Evolutionary conservation across 2,113 vertebrate genomes (phyloP).

Genomic region (Ellobius talpinus): DNA sequence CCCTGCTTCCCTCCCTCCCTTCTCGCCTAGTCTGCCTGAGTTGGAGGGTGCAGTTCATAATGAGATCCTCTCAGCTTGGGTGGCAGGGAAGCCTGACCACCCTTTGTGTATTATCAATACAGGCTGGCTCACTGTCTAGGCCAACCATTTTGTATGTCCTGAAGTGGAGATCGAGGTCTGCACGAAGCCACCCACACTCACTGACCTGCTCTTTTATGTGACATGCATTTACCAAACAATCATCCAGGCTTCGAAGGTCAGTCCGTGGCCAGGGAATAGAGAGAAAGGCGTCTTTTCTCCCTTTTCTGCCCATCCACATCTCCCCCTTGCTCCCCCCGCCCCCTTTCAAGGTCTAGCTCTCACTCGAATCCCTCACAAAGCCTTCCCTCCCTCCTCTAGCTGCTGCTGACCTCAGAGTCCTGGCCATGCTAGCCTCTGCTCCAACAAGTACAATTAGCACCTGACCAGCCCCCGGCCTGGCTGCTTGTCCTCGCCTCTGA

Average conservation of each 20-base stretch:
- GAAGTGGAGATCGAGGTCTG: background rate
- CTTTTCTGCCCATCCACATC: constrained; percentile 49
- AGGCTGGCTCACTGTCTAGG: background rate
- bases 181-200: constrained; percentile 37
- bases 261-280: constrained; percentile 56
- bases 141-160: constrained; percentile 42
- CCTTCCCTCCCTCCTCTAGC: constrained; percentile 57
- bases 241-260: constrained; percentile 68
- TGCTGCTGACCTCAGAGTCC: constrained; percentile 66
- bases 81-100: constrained; percentile 47
- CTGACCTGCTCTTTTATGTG: constrained; percentile 74
- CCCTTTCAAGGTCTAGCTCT: constrained; percentile 65
- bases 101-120: constrained; percentile 67
- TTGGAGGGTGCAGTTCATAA: background rate
- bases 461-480: constrained; percentile 63
- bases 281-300: constrained; percentile 65
- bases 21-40: background rate
- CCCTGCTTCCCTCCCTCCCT: background rate
- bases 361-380: constrained; percentile 59
- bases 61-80: constrained; percentile 70
- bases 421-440: constrained; percentile 35
- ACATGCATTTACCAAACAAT: constrained; percentile 69
- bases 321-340: background rate
- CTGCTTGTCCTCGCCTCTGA: constrained; percentile 68
- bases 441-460: constrained; percentile 80